Base-by-base conservation (phyloP, 2,113 vertebrate genomes). In the Crypturellus undulatus region DNA sequence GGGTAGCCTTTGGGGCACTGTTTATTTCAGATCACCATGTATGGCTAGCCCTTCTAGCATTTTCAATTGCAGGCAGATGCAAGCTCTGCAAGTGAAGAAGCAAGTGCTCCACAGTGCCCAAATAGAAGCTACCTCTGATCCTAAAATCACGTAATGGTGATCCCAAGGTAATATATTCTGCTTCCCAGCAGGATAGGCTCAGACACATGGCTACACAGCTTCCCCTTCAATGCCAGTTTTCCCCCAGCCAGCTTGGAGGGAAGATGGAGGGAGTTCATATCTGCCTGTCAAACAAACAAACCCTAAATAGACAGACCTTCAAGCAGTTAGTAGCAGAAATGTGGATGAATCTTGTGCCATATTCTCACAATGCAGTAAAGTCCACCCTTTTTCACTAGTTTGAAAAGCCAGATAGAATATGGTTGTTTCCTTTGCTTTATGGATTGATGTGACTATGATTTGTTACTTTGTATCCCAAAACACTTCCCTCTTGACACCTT, bases 221-320 rank as follows among this genome's bases (percentile, higher is more conserved):
- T 90, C 60, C 32, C 38, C 56, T 60, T 93, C 60, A 78, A 83
- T 87, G 77, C 62, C 91, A 93, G 77, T 32, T 87, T 94, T 81
- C 78, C 68, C 21, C 32, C 73, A 90, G 86, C 52, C 94, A 89
- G 77, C 43, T 72, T 91, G 94, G 65, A 94, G 42, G 3, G 0
- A 21, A 47, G 73, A 93, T 83, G 86, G 51, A 88, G 12, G 2
- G 45, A 88, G 28, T 65, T 87, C 75, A 26, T 69, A 79, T 81
- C 62, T 92, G 77, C 62, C 72, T 92, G 94, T 89, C 91, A 95
- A 96, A 89, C 36, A 38, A 38, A 38, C 38, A 95, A 96, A 89
- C 36, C 38, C 84, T 82, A 47, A 93, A 43, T 4, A 93, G 94
- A 93, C 83, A 79, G 89, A 96, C 92, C 94, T 96, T 91, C 83